Conservation (phyloP, 2,113 vertebrate genomes). For the Calidris pygmaea region DNA sequence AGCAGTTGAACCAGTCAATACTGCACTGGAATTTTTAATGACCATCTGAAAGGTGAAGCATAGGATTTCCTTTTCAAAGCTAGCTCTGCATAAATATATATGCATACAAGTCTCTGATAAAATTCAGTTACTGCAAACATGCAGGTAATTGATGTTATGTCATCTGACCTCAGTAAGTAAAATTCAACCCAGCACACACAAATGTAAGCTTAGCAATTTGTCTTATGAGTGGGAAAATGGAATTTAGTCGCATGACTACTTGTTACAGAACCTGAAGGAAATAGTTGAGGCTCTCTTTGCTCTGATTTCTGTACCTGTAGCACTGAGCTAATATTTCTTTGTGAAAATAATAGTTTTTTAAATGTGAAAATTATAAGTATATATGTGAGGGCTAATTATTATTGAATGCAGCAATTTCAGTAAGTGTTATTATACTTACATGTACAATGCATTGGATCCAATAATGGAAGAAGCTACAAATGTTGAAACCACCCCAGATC, state of each 20-base stretch:
- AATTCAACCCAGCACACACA: background rate
- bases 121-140: background rate
- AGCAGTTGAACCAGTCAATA: background rate
- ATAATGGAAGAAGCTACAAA: conserved; percentile 89
- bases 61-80: background rate
- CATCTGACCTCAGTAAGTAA: background rate
- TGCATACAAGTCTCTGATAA: background rate
- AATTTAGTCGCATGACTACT: background rate
- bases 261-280: background rate
- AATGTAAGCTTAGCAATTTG: background rate
- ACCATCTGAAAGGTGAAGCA: background rate
- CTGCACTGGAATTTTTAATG: background rate
- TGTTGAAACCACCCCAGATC: conserved; percentile 90
- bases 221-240: background rate
- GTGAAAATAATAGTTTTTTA: background rate
- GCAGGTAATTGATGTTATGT: background rate
- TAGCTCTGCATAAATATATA: background rate
- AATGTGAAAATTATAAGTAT: background rate
- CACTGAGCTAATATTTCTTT: background rate
- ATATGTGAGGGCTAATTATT: background rate
- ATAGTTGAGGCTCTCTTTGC: background rate
- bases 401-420: background rate
- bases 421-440: conserved; percentile 77
- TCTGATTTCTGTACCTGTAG: background rate
- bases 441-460: conserved; percentile 81